A percentile compares a stretch with the other conserved stretches of the same genome.
phyloP scores from a whole-genome alignment of 2,797 vertebrate genomes.

The Pelobates cultripes region DNA sequence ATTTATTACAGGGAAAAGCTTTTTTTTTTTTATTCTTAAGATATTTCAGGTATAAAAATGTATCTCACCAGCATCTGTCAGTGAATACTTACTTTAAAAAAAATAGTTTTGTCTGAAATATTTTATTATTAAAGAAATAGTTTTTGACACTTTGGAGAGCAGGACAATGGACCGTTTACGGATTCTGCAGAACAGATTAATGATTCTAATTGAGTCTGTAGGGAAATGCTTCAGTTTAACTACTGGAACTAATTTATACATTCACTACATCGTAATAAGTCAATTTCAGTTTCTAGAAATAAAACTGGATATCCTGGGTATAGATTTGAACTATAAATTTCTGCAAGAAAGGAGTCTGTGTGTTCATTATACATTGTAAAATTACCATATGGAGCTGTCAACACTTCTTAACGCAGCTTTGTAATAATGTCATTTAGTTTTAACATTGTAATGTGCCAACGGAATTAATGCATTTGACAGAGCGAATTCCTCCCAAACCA shows the following conservation, averaged over 20 bases:
- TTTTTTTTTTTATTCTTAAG: background rate
- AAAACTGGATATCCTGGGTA: constrained; percentile 89
- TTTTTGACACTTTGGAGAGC: constrained; percentile 78
- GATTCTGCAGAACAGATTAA: constrained; percentile 92
- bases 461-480: constrained; percentile 87
- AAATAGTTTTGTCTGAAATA: constrained; percentile 76
- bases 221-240: constrained; percentile 97
- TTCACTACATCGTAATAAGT: constrained; percentile 96
- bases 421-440: constrained; percentile 98
- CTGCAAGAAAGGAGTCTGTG: constrained; percentile 85
- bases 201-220: constrained; percentile 95
- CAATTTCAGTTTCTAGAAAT: constrained; percentile 93
- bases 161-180: constrained; percentile 84
- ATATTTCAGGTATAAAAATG: background rate
- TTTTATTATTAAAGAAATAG: constrained; percentile 81
- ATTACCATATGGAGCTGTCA: constrained; percentile 99
- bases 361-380: constrained; percentile 96
- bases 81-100: constrained; percentile 73
- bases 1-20: background rate
- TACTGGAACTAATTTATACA: constrained; percentile 98
- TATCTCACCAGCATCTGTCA: constrained; percentile 1
- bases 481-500: constrained; percentile 83
- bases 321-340: constrained; percentile 89
- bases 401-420: constrained; percentile 92
- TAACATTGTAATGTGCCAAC: constrained; percentile 91